These are phyloP conservation scores for Drosophila arizonae DNA, from an alignment of 1,140 invertebrate species.

Conservation along the genomic window DNA sequence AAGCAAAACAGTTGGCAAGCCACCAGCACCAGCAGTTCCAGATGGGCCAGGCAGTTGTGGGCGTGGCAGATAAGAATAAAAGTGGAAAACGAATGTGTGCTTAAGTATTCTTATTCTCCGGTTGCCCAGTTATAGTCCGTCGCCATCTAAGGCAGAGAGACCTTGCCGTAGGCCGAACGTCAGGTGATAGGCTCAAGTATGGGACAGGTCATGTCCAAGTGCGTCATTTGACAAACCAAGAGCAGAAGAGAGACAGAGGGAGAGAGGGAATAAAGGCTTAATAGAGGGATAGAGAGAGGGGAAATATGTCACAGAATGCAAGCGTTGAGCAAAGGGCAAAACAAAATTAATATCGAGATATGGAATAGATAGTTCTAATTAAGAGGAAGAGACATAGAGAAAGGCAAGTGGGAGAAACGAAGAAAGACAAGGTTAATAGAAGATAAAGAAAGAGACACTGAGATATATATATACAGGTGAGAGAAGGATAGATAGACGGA, in stretches of 20 bases:
- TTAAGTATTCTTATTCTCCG: slow-evolving; percentile 5
- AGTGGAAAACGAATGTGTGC: slow-evolving; percentile 13
- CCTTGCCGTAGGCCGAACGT: slow-evolving; percentile 13
- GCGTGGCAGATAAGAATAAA: slow-evolving; percentile 11
- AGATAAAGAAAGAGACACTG: not conserved
- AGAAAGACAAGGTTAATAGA: no score
- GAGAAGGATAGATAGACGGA: not conserved
- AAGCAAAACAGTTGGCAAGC: slow-evolving; percentile 19
- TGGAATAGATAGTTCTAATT: no score
- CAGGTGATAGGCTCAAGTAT: slow-evolving; percentile 18
- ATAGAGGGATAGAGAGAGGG: not conserved
- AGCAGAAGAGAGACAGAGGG: not conserved
- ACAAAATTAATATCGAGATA: no score
- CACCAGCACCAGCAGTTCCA: not conserved
- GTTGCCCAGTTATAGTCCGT: not conserved
- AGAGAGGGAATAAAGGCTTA: not conserved
- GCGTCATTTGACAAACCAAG: slow-evolving; percentile 1
- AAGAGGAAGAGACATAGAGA: no score
- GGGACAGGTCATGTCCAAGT: slow-evolving; percentile 25
- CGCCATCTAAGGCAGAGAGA: not conserved
- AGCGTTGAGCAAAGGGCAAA: not conserved
- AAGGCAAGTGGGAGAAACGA: no score
- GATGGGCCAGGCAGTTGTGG: not conserved
- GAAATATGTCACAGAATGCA: not conserved
- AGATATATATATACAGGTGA: not conserved